phyloP scores from a whole-genome alignment of 2,888 invertebrate species.

The Heliconius sara region DNA sequence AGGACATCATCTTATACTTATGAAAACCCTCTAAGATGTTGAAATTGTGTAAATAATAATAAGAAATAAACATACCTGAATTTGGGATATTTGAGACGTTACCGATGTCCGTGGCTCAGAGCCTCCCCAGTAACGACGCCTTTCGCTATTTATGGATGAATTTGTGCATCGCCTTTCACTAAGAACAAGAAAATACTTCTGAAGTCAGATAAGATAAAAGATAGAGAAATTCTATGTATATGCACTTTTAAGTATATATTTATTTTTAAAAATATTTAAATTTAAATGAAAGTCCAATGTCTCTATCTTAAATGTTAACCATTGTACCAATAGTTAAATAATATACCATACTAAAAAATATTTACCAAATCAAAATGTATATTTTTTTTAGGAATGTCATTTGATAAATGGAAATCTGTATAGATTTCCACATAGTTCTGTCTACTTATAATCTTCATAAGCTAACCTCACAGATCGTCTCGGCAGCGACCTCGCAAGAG shows the following conservation, averaged over 20 bases:
- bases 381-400: background rate
- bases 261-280: too few relatives aligned
- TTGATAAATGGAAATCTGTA: too few relatives aligned
- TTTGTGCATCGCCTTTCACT: slow-evolving; percentile 78
- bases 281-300: too few relatives aligned
- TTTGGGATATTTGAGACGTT: slow-evolving; percentile 76
- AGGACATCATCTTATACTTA: background rate
- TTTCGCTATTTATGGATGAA: slow-evolving; percentile 76
- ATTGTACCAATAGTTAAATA: too few relatives aligned
- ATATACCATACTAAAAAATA: too few relatives aligned
- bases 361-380: background rate
- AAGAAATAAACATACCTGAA: slow-evolving; percentile 60
- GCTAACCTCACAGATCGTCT: slow-evolving; percentile 71
- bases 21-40: background rate
- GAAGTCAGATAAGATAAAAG: background rate
- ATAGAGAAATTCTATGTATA: too few relatives aligned
- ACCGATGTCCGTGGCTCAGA: slow-evolving; percentile 78
- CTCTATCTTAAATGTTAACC: too few relatives aligned
- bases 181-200: background rate
- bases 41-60: too few relatives aligned
- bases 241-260: too few relatives aligned
- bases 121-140: slow-evolving; percentile 75
- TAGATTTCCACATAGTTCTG: background rate
- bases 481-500: slow-evolving; percentile 60
- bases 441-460: background rate